These are phyloP conservation scores for Pachyrhynchus sulphureomaculatus DNA, from an alignment of 1,140 invertebrate genomes.

Conservation along the genomic window DNA sequence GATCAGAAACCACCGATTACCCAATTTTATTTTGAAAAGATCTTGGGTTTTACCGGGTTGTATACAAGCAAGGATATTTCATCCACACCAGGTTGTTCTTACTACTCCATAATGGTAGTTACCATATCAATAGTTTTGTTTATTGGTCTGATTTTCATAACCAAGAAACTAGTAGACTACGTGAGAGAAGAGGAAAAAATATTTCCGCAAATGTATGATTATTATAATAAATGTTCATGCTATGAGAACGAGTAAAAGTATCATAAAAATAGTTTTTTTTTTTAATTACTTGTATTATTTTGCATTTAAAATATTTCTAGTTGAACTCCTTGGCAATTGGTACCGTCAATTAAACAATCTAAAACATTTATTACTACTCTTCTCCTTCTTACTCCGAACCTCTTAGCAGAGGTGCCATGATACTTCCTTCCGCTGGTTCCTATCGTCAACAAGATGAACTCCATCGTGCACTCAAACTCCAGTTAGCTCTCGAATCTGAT, in stretches of 20 bases:
- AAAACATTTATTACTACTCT: too few species aligned
- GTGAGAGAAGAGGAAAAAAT: conserved; percentile 18
- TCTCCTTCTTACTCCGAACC: too few species aligned
- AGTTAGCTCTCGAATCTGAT: too few species aligned
- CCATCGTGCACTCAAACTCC: too few species aligned
- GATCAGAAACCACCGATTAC: neutral
- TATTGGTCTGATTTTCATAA: neutral
- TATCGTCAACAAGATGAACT: too few species aligned
- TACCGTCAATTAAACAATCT: too few species aligned
- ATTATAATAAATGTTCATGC: conserved; percentile 7
- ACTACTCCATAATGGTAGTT: conserved; percentile 16
- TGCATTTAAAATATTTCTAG: too few species aligned
- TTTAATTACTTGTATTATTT: too few species aligned
- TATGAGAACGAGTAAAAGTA: neutral
- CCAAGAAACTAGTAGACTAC: conserved; percentile 17
- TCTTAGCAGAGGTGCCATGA: too few species aligned
- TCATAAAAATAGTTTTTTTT: neutral
- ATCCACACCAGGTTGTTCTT: conserved; percentile 2
- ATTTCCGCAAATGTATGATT: neutral
- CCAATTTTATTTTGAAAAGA: conserved; percentile 1
- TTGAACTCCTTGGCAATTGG: too few species aligned
- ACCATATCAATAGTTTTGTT: neutral
- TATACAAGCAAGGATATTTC: too few species aligned
- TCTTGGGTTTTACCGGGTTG: neutral
- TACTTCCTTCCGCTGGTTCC: too few species aligned